Base-by-base conservation (phyloP, 2,888 invertebrate species). In the Drosophila recens region DNA sequence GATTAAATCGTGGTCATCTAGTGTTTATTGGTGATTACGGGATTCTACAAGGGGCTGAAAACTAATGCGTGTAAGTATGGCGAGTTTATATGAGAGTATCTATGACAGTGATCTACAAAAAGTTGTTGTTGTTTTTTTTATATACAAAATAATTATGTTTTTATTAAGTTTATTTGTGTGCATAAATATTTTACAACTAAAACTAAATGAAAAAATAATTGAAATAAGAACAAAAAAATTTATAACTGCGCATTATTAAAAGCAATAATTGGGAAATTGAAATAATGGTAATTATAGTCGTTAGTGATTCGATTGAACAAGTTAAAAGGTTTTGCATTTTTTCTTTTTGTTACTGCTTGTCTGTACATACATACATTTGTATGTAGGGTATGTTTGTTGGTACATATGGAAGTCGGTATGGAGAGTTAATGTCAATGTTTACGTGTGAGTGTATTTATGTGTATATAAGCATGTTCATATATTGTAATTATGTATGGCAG, bases 181-280 rank as follows among this genome's bases (percentile, higher is more conserved):
- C 88, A 87, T 87, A 87, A 88, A 88, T 87, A 87, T 86, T 86
- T 82, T 82, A 88, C 80, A 88, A 71, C 87, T 87, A 87, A 79
- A 79, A 72, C 79, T 81, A 81, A 73, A 71, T 76, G 73, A 69
- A 72, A 81, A 81, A 61, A 51, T 76, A 80, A 71, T 67, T 79
- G 15, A 52, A 72, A 54, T 75, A 10, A 57, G 49, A 71, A 61
- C 27, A 65, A 49, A 58, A 46, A 54, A 43, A 42, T 65, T 59
- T 17, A 45, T 46, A 67, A 81, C 75, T 81, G 77, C 76, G 68
- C 68, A 68, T 66, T 64, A 56, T 70, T 63, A 43, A 62, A 78
- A 76, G 71, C 67, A 69, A 56, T 38, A 46, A 56, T 49, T 45
- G 30, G 46, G 38, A 64, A 54, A 30, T 33, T 17, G 38, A 51